Conservation (phyloP, 2,113 vertebrate species). For the Eptesicus fuscus region DNA sequence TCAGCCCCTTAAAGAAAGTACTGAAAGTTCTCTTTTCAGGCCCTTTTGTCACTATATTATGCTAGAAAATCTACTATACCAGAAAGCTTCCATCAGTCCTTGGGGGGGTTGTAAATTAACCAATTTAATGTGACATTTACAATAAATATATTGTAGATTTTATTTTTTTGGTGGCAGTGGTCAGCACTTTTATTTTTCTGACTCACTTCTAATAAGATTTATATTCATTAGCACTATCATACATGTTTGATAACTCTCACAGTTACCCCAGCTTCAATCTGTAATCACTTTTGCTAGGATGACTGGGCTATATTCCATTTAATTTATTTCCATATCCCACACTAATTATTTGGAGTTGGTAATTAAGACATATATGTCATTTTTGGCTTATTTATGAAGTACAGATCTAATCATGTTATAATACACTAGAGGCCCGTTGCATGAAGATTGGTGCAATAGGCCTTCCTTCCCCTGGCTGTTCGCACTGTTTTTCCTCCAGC, state of each 20-base stretch:
- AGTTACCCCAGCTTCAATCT: not conserved
- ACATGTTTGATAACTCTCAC: not conserved
- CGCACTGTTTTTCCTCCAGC: too few species aligned
- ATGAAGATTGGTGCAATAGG: too few species aligned
- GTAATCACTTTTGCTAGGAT: constrained; percentile 4
- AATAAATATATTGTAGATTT: not conserved
- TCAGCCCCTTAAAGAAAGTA: not conserved
- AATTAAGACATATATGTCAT: constrained; percentile 12
- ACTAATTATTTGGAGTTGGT: constrained; percentile 25
- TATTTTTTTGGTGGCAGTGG: not conserved
- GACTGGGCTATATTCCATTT: constrained; percentile 14
- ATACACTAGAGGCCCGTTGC: not conserved
- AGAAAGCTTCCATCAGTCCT: not conserved
- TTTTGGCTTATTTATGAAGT: constrained; percentile 40
- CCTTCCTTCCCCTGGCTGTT: too few species aligned
- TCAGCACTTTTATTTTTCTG: constrained; percentile 23
- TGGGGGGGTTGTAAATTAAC: not conserved
- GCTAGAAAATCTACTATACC: not conserved
- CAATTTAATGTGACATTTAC: not conserved
- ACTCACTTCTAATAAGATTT: constrained; percentile 10
- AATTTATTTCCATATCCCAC: not conserved
- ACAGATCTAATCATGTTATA: constrained; percentile 11
- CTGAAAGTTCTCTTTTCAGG: constrained; percentile 15
- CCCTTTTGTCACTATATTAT: not conserved
- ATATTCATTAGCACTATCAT: constrained; percentile 29